phyloP scores from a whole-genome alignment of 2,888 invertebrate species.

The Microplitis manilae region DNA sequence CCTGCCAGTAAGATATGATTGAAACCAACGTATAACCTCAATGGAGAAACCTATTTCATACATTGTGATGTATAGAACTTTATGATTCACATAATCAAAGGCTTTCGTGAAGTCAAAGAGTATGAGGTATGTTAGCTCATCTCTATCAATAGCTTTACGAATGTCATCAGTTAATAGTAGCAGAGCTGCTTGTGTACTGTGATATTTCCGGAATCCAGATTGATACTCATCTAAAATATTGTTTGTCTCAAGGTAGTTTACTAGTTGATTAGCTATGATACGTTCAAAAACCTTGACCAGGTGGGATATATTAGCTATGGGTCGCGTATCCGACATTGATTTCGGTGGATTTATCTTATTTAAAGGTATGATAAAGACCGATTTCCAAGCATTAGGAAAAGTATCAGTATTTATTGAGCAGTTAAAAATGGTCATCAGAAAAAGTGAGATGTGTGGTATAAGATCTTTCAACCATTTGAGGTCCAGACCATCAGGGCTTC shows the following conservation, averaged over 20 bases:
- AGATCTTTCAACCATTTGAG: neutral
- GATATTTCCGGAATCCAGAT: neutral
- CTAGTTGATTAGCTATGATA: neutral
- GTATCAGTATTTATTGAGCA: neutral
- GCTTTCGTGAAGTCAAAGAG: too few species aligned
- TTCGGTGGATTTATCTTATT: neutral
- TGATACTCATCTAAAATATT: neutral
- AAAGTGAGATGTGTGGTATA: neutral
- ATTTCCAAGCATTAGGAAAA: slow-evolving; percentile 1
- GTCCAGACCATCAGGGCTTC: neutral
- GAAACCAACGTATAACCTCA: too few species aligned
- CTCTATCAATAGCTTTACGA: too few species aligned
- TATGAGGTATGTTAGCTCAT: too few species aligned
- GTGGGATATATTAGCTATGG: slow-evolving; percentile 26
- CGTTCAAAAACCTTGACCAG: neutral
- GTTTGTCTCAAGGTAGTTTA: neutral
- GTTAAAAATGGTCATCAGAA: neutral
- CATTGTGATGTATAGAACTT: too few species aligned
- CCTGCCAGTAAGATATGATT: too few species aligned
- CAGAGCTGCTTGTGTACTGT: neutral
- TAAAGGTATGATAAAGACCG: neutral
- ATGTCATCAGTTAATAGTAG: too few species aligned
- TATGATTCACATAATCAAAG: too few species aligned
- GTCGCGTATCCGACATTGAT: slow-evolving; percentile 43
- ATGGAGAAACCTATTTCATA: too few species aligned